Base-by-base conservation (phyloP, 2,113 vertebrate genomes). In the Mionectes macconnelli region DNA sequence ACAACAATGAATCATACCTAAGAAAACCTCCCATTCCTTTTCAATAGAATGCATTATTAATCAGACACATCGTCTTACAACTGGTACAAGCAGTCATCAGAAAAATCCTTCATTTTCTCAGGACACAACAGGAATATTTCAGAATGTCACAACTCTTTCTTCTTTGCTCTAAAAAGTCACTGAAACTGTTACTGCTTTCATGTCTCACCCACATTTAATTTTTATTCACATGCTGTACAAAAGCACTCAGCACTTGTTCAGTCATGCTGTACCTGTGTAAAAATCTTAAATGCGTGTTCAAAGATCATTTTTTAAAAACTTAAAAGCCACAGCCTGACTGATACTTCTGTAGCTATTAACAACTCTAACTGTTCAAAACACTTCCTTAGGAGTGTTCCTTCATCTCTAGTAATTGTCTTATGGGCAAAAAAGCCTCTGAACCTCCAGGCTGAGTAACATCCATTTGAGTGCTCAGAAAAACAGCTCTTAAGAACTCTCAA, bases 1-100 rank as follows among this genome's bases (percentile, higher is more conserved):
- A 95, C 79, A 90, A 85, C 0, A 1, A 94, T 97, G 93, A 97
- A 94, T 97, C 90, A 96, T 95, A 66, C 56, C 45, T 68, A 90
- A 94, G 52, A 56, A 94, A 95, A 94, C n/a, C 49, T 90, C 69
- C 39, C 45, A 56, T 88, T 92, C 30, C 49, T 72, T 95, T 89
- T 77, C 84, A 94, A 87, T 53, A 89, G 82, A 84, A 91, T 53
- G 31, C 28, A 73, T 87, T 96, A 94, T 93, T 93, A 93, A 95
- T 77, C 60, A 94, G 73, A 68, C 72, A 86, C 39, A 82, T 64
- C 93, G 57, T 92, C 94, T 96, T 85, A 90, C 75, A 91, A 83
- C 77, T 63, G 33, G 22, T 59, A 72, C 14, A 85, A 60, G 7
- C 30, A 33, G 60, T 7, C 8, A 31, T 55, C 24, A 22, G 91